Evolutionary conservation across 30 jellyfish, hydroid and myxozoan species (phyloP), one percentile per base, ranked within the genome.

Genomic region (Hydra vulgaris): DNA sequence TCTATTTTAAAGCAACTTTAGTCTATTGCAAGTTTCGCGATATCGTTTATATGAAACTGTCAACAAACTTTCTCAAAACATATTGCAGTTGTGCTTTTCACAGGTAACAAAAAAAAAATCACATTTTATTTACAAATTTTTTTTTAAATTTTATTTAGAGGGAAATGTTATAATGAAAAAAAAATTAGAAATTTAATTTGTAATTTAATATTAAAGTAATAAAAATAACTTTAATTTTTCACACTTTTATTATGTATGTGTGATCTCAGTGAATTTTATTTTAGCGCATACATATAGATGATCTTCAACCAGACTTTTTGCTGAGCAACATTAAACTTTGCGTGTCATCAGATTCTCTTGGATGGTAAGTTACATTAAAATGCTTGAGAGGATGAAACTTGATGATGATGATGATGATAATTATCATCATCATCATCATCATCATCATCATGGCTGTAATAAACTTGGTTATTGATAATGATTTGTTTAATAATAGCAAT

Each of bases 311-410:
- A 19, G 26, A 71, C 74, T 78, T 77, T 27, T 55, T 89, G 12
- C 53, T 90, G 73, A 77, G 78, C 68, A 90, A 90, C 40, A 71
- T 90, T 24, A 87, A 90, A 23, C 7, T 74, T 8, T 90, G 97
- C 72, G 53, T 83, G 7, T 81, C 95, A 15, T 54, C 87, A n/a
- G 74, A 56, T 20, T 25, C 27, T 21, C 95, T 90, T 25, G 97
- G 97, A 22, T 75, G 88, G 90, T 81, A 70, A 21, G 23, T 22
- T 53, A 16, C 27, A n/a, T 68, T 7, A 23, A 7, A 15, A 23
- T 68, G 61, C 5, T 40, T 3, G 61, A 5, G 61, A 40, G 8
- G 61, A n/a, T 3, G 75, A 68, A 7, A 68, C 75, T 68, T 40
- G 61, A 40, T 12, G 61, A 40, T 40, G 61, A 40, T 40, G 12